A percentile compares a stretch with the other conserved stretches of the same genome.
Evolutionary conservation across 1,140 invertebrate genomes (phyloP).

Genomic region (Orussus abietinus): DNA sequence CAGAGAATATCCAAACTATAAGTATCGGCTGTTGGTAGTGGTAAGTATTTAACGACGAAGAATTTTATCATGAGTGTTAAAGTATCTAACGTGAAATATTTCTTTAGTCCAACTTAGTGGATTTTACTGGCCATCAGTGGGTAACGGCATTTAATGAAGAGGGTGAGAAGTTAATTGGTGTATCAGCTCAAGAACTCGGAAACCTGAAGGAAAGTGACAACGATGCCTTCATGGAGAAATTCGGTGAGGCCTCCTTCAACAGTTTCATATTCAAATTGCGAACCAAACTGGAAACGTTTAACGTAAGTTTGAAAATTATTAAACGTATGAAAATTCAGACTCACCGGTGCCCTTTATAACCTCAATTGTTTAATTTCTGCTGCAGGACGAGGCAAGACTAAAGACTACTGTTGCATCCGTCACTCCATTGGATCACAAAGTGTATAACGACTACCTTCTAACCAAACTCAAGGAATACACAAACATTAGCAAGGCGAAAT

Average conservation of each 20-base stretch:
- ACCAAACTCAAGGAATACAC: slow-evolving; percentile 61
- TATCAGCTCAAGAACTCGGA: slow-evolving; percentile 76
- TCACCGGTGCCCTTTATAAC: not conserved
- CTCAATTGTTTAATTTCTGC: slow-evolving; percentile 21
- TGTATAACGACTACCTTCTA: slow-evolving; percentile 69
- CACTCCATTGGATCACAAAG: slow-evolving; percentile 70
- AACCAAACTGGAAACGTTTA: slow-evolving; percentile 86
- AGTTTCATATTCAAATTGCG: slow-evolving; percentile 77
- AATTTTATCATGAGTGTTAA: slow-evolving; percentile 1
- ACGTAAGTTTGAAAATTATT: slow-evolving; percentile 58
- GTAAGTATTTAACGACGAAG: slow-evolving; percentile 56
- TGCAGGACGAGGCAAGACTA: slow-evolving; percentile 78
- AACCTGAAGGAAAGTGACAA: slow-evolving; percentile 62
- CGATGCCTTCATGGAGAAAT: slow-evolving; percentile 58
- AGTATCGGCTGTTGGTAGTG: slow-evolving; percentile 76
- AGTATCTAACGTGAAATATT: slow-evolving; percentile 7
- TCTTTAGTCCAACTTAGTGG: slow-evolving; percentile 64
- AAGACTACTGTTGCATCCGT: slow-evolving; percentile 69
- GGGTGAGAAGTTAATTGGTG: slow-evolving; percentile 76
- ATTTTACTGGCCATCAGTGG: slow-evolving; percentile 79
- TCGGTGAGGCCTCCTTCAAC: slow-evolving; percentile 74
- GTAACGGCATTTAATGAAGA: slow-evolving; percentile 86
- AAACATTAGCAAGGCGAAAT: slow-evolving; percentile 50
- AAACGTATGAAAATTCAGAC: not conserved
- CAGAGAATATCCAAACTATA: slow-evolving; percentile 77